Evolutionary conservation across 2,797 vertebrate species (phyloP).

Genomic region (Anguilla marmorata): DNA sequence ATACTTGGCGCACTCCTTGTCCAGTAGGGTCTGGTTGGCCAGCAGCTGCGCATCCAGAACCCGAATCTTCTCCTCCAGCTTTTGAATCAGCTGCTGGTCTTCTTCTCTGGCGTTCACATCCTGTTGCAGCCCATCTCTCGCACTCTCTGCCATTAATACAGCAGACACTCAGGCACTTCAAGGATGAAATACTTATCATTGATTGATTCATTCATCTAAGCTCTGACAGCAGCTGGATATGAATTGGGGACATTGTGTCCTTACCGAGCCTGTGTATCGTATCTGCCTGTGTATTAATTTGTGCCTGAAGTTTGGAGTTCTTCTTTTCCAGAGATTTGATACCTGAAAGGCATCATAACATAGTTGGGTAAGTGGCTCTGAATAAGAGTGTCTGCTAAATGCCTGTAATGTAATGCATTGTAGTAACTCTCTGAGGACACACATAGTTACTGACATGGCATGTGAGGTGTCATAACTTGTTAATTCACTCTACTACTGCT

Average conservation of each 20-base stretch:
- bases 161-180: neutral
- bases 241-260: constrained; percentile 25
- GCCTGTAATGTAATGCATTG: too few species aligned
- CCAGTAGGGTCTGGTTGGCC: constrained; percentile 65
- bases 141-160: constrained; percentile 63
- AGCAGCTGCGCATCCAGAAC: constrained; percentile 67
- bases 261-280: constrained; percentile 77
- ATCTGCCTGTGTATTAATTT: constrained; percentile 66
- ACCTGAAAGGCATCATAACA: constrained; percentile 51
- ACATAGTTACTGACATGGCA: neutral
- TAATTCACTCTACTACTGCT: neutral
- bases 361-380: too few species aligned
- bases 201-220: neutral
- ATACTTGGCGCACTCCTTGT: constrained; percentile 81
- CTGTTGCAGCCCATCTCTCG: constrained; percentile 64
- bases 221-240: neutral
- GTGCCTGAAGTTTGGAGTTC: constrained; percentile 65
- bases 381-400: too few species aligned
- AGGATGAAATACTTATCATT: neutral
- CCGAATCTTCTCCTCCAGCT: constrained; percentile 72
- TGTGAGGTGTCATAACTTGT: neutral
- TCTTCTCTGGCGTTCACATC: constrained; percentile 58
- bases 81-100: constrained; percentile 54
- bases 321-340: constrained; percentile 53
- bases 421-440: neutral